Conservation (phyloP, 2,888 invertebrate species). For the Salticus scenicus region DNA sequence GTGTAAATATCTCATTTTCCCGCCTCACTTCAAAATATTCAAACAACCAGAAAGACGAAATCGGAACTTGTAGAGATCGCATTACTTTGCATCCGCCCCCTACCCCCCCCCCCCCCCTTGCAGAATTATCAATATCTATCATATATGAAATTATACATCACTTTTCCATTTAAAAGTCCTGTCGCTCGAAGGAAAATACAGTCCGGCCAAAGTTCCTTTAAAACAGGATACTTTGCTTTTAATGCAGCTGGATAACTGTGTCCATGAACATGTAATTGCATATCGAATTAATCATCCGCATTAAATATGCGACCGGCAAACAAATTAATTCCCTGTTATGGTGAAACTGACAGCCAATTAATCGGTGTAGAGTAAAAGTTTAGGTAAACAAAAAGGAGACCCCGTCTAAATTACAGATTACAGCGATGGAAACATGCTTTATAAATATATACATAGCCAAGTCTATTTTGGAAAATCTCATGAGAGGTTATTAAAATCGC, state of each 20-base stretch:
- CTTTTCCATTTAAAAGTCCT: too few species aligned
- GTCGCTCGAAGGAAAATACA: too few species aligned
- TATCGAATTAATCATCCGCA: constrained; percentile 37
- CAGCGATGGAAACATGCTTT: not conserved
- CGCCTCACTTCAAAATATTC: too few species aligned
- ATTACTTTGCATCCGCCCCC: too few species aligned
- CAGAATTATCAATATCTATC: too few species aligned
- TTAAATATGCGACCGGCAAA: constrained; percentile 39
- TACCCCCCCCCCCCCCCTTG: too few species aligned
- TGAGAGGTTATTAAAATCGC: not conserved
- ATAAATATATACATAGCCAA: not conserved
- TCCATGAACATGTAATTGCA: not conserved
- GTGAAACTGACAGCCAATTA: constrained; percentile 43
- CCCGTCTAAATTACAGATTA: not conserved
- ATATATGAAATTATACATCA: too few species aligned
- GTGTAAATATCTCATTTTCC: too few species aligned
- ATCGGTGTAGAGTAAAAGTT: not conserved
- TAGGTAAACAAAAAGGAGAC: not conserved
- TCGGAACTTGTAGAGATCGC: too few species aligned
- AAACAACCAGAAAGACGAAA: too few species aligned
- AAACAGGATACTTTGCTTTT: not conserved
- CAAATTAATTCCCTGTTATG: constrained; percentile 39
- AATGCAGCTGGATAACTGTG: not conserved
- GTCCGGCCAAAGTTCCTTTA: too few species aligned
- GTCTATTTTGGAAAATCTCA: not conserved